Conservation (phyloP, 2,888 invertebrate genomes). For the Zhuqinia jingwanae region DNA sequence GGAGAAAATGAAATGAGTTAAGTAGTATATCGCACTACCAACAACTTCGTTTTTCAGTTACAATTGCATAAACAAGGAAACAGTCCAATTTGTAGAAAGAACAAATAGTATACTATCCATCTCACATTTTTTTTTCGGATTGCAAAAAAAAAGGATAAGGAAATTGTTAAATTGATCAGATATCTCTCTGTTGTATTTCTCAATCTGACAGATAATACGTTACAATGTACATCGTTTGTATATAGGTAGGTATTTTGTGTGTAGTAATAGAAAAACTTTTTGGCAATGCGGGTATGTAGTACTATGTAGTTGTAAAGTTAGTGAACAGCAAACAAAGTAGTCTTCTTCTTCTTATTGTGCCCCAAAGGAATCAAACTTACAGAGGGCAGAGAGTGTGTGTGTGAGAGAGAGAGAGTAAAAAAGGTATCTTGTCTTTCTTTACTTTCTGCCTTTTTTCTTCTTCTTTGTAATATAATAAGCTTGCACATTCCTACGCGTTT, state of each 20-base stretch:
- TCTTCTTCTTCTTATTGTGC: conserved; percentile 18
- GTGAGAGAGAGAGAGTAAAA: no score
- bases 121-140: conserved; percentile 14
- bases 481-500: no score
- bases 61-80: not conserved
- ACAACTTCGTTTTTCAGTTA: not conserved
- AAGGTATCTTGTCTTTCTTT: not conserved
- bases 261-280: not conserved
- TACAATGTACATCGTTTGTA: no score
- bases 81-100: not conserved
- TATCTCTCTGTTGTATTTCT: not conserved
- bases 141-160: conserved; percentile 22
- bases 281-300: not conserved
- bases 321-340: not conserved
- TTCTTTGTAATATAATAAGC: not conserved
- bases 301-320: conserved; percentile 7
- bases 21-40: not conserved
- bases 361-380: conserved; percentile 14
- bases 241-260: no score
- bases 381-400: no score
- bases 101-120: not conserved
- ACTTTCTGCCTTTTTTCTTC: not conserved
- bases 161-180: conserved; percentile 38
- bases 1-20: not conserved
- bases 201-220: not conserved